These are phyloP conservation scores for Aurelia aurita complex sp. Pacific DNA, from an alignment of 30 jellyfish, hydroid and myxozoan genomes.

Conservation along the genomic window DNA sequence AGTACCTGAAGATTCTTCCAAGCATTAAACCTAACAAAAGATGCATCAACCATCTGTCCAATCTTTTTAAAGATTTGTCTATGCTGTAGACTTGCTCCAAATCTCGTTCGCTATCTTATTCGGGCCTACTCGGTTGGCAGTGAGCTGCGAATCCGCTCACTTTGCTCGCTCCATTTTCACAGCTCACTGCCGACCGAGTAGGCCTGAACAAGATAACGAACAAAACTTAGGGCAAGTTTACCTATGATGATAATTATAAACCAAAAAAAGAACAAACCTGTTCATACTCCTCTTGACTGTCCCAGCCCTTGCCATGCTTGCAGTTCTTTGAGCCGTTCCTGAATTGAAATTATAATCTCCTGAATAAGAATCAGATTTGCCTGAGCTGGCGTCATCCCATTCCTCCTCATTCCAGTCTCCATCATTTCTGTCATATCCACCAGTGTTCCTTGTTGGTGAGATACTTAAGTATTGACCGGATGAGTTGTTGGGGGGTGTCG, in stretches of 20 bases:
- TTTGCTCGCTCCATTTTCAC: no score
- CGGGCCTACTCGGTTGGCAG: no score
- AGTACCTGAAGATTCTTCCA: no score
- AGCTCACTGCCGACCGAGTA: no score
- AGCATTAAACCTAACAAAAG: no score
- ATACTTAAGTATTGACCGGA: slow-evolving; percentile 50
- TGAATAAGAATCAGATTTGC: slow-evolving; percentile 82
- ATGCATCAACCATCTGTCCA: no score
- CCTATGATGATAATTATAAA: neutral
- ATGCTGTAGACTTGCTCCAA: no score
- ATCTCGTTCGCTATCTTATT: no score
- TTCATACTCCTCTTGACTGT: slow-evolving; percentile 94
- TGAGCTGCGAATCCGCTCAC: no score
- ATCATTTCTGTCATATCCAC: slow-evolving; percentile 60
- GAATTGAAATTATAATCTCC: slow-evolving; percentile 80
- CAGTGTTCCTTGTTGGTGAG: slow-evolving; percentile 48
- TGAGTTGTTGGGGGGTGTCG: slow-evolving; percentile 59
- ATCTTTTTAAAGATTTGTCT: no score
- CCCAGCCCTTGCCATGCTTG: slow-evolving; percentile 91
- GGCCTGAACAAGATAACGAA: no score
- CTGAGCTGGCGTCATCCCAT: slow-evolving; percentile 88
- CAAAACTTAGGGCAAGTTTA: no score
- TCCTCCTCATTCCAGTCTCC: slow-evolving; percentile 85
- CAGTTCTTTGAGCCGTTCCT: slow-evolving; percentile 53
- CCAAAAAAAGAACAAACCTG: slow-evolving; percentile 33